Conservation (phyloP, 2,113 vertebrate species). For the Anoplopoma fimbria region DNA sequence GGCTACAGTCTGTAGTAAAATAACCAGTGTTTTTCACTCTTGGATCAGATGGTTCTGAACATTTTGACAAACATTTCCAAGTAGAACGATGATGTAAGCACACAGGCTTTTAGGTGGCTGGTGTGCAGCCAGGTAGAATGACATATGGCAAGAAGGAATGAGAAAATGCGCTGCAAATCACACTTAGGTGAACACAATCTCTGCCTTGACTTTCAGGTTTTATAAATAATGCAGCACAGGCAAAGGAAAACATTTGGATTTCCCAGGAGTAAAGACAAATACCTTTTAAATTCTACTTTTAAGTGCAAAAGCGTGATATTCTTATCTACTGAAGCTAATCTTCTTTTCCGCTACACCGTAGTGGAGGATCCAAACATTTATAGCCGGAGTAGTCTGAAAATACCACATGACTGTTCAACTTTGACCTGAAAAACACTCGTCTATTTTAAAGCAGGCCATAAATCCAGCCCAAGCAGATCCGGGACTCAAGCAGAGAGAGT, state of each 20-base stretch:
- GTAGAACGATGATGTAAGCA: conserved; percentile 64
- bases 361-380: conserved; percentile 29
- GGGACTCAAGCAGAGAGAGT: conserved; percentile 22
- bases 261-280: conserved; percentile 78
- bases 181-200: conserved; percentile 77
- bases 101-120: conserved; percentile 69
- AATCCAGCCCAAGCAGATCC: conserved; percentile 36
- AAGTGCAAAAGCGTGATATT: conserved; percentile 55
- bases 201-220: conserved; percentile 73
- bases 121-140: conserved; percentile 76
- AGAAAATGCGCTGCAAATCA: conserved; percentile 69
- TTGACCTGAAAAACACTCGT: conserved; percentile 39
- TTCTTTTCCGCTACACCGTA: neutral
- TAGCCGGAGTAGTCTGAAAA: conserved; percentile 27
- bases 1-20: neutral
- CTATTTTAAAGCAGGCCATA: conserved; percentile 47
- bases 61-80: conserved; percentile 61
- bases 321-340: neutral
- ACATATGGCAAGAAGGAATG: conserved; percentile 56
- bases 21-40: neutral
- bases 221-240: conserved; percentile 78
- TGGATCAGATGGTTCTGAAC: conserved; percentile 14
- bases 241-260: conserved; percentile 78
- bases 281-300: conserved; percentile 78
- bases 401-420: conserved; percentile 37